These are phyloP conservation scores for Avahi laniger DNA, from an alignment of 2,797 vertebrate species.

Conservation along the genomic window DNA sequence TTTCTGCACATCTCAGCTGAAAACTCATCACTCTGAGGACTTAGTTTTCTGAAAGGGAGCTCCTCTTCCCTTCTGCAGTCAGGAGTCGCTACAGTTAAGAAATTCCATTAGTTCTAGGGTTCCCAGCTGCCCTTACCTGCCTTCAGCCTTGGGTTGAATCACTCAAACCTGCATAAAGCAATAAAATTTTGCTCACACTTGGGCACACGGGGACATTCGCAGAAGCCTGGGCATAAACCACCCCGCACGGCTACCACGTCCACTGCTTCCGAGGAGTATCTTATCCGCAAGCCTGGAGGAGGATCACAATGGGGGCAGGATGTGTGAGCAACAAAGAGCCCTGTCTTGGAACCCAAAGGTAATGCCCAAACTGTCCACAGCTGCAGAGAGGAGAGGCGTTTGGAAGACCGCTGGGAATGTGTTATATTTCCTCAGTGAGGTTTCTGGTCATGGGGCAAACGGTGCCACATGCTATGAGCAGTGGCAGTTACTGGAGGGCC, in stretches of 20 bases:
- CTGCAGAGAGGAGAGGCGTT: neutral
- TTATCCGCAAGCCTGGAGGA: neutral
- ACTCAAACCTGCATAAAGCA: neutral
- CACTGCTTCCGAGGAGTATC: neutral
- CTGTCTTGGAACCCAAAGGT: neutral
- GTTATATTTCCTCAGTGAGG: neutral
- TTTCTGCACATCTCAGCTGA: neutral
- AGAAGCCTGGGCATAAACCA: neutral
- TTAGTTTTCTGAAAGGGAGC: neutral
- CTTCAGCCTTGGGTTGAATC: neutral
- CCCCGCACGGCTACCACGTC: neutral
- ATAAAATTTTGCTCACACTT: fast-evolving
- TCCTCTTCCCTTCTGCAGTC: neutral
- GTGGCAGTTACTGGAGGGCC: neutral
- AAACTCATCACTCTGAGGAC: neutral
- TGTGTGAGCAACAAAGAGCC: neutral
- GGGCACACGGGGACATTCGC: fast-evolving
- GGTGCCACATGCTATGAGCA: neutral
- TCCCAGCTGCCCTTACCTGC: neutral
- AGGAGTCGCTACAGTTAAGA: neutral
- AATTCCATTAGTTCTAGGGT: neutral
- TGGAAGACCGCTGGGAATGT: too few species aligned
- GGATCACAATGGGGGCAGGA: neutral
- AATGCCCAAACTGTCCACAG: neutral
- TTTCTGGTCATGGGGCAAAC: neutral